Evolutionary conservation across 2,888 invertebrate species (phyloP).

Genomic region (Synergus laeviventris): DNA sequence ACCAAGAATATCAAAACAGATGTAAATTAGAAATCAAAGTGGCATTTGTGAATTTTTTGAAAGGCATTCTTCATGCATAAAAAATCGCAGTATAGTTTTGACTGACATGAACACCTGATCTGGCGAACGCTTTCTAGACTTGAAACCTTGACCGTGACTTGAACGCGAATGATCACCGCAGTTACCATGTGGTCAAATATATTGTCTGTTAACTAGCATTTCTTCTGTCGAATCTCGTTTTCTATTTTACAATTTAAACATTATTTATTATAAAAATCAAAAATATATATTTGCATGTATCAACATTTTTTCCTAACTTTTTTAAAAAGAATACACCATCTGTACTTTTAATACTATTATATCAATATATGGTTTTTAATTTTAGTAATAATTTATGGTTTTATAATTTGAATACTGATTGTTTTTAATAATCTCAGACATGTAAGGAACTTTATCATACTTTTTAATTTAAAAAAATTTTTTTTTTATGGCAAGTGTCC

Average conservation of each 20-base stretch:
- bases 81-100: constrained; percentile 22
- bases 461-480: background rate
- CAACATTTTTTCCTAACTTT: too few species aligned
- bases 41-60: background rate
- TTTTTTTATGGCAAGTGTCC: background rate
- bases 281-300: background rate
- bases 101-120: constrained; percentile 16
- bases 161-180: constrained; percentile 26
- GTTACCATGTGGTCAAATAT: constrained; percentile 21
- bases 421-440: background rate
- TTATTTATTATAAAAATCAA: background rate
- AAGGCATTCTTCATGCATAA: background rate
- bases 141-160: constrained; percentile 40
- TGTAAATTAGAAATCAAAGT: background rate
- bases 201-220: background rate
- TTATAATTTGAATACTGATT: background rate
- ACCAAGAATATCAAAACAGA: background rate
- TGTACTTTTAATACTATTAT: too few species aligned
- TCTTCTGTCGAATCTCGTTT: background rate
- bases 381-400: background rate
- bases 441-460: background rate
- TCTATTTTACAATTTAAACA: background rate
- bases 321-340: too few species aligned
- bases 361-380: too few species aligned
- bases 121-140: constrained; percentile 36